Evolutionary conservation across 2,113 vertebrate species (phyloP), one percentile per base, ranked within the genome.

Genomic region (Antennarius striatus): DNA sequence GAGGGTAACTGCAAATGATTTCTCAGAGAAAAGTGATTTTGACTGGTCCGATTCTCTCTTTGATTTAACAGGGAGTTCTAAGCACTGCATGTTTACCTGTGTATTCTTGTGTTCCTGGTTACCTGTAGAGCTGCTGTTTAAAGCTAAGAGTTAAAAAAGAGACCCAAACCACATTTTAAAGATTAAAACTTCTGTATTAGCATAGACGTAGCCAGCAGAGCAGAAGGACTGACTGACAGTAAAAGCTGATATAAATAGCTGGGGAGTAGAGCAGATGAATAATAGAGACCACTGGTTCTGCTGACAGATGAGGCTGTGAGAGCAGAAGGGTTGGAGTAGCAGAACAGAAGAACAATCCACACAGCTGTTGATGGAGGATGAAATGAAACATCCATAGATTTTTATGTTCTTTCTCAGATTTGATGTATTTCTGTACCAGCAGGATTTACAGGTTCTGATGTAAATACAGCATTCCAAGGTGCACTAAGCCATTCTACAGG

Each of bases 171-270:
- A 52, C 60, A n/a, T n/a, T 10, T 42, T 22, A 49, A 40, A 55
- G 71, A 73, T 60, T 60, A 58, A 84, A 77, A 73, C 59, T 43
- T 71, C 63, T 73, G 77, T 71, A 72, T 88, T 84, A 72, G 57
- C 74, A 60, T 74, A 65, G 68, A 81, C 61, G 76, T 71, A 85
- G 52, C 70, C 89, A 83, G 73, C 71, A 53, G 79, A 82, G 86
- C 83, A 13, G 75, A 85, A 88, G 80, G 75, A 77, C 74, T 61
- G 71, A 68, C 72, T 82, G 86, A 85, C 79, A 83, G 82, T 88
- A 88, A 89, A 84, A 82, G 88, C 81, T 70, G 79, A 70, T 92
- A 92, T 90, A 91, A 92, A 93, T 91, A 92, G 87, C 73, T 70
- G 48, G 65, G 64, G 78, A 80, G 77, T 74, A 68, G 63, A 83